These are phyloP conservation scores for Neodiprion lecontei DNA, from an alignment of 1,140 invertebrate genomes.

Conservation along the genomic window DNA sequence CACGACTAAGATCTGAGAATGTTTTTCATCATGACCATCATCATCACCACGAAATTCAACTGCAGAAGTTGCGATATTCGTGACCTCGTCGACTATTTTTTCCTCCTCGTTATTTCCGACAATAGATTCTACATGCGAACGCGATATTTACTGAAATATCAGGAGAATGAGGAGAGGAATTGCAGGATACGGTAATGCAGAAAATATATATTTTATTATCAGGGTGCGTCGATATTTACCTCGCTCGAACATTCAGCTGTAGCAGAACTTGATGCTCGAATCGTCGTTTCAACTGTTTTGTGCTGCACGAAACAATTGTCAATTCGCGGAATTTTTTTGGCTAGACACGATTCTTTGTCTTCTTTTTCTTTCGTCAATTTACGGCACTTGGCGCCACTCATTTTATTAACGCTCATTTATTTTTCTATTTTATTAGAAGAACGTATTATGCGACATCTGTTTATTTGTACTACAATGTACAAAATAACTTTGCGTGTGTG, in stretches of 20 bases:
- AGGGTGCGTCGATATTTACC: conserved; percentile 16
- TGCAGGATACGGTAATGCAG: neutral
- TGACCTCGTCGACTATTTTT: conserved; percentile 7
- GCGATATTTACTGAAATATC: conserved; percentile 16
- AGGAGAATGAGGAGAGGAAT: neutral
- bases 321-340: conserved; percentile 14
- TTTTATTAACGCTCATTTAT: conserved; percentile 11
- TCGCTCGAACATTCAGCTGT: conserved; percentile 9
- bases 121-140: conserved; percentile 12
- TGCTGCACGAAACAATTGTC: conserved; percentile 15
- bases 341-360: conserved; percentile 4
- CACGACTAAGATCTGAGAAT: conserved; percentile 10
- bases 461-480: neutral
- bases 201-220: conserved; percentile 15
- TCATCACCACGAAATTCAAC: conserved; percentile 10
- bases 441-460: neutral
- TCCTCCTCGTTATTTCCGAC: neutral
- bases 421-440: neutral
- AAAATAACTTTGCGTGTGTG: no score
- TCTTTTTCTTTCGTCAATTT: conserved; percentile 19
- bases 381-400: conserved; percentile 21
- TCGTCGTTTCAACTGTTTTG: neutral
- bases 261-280: conserved; percentile 14
- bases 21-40: neutral
- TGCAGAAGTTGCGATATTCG: neutral